phyloP scores from a whole-genome alignment of 2,113 vertebrate species.

The Semnornis frantzii region DNA sequence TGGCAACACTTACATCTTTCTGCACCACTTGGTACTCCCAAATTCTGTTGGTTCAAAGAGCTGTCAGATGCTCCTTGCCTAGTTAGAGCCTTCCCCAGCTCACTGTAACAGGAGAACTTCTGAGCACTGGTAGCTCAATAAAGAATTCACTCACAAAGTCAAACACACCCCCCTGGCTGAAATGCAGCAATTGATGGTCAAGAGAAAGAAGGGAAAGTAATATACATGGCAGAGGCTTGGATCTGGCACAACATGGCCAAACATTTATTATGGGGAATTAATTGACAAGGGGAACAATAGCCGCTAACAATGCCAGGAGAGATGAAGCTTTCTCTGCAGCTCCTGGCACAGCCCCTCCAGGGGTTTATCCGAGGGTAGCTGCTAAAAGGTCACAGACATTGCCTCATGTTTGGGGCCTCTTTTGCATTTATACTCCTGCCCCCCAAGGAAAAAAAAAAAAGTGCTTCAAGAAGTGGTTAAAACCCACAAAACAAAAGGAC shows the following conservation, averaged over 20 bases:
- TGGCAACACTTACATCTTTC: neutral
- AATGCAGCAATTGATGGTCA: neutral
- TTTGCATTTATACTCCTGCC: neutral
- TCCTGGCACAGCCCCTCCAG: constrained; percentile 48
- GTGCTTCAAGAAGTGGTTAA: neutral
- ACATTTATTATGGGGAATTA: constrained; percentile 66
- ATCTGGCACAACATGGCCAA: constrained; percentile 16
- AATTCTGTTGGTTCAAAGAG: neutral
- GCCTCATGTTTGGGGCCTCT: neutral
- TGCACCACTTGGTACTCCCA: neutral
- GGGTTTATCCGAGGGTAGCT: constrained; percentile 57
- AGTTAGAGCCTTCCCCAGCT: neutral
- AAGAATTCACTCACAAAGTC: neutral
- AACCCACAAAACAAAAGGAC: neutral
- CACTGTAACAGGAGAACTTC: neutral
- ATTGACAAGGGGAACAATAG: constrained; percentile 74
- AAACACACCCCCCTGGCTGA: neutral
- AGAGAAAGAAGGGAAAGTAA: neutral
- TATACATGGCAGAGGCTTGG: neutral
- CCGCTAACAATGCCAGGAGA: constrained; percentile 31
- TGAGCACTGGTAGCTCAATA: neutral
- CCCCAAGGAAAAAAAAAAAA: neutral
- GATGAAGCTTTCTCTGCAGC: constrained; percentile 27
- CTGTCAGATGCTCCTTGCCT: neutral
- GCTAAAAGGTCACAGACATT: constrained; percentile 50